These are phyloP conservation scores for Hesperophylax magnus DNA, from an alignment of 1,140 invertebrate genomes.

Conservation along the genomic window DNA sequence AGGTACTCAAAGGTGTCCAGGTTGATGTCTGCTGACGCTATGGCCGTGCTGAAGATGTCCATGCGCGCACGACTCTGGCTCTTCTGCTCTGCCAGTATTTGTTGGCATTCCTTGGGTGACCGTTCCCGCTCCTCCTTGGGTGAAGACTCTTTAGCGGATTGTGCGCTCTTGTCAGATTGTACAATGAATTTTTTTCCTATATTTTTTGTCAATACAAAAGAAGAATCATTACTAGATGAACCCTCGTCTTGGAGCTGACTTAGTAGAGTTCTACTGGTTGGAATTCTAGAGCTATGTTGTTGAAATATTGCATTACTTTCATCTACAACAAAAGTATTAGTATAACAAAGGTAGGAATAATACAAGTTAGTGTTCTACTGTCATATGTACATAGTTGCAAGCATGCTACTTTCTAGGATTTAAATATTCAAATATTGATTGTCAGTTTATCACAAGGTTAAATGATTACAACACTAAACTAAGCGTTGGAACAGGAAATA, in stretches of 20 bases:
- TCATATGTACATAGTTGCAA: constrained; percentile 6
- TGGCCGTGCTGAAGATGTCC: constrained; percentile 69
- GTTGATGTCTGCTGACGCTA: constrained; percentile 68
- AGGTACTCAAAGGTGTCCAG: constrained; percentile 70
- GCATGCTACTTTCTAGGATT: constrained; percentile 2
- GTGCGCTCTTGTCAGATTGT: constrained; percentile 39
- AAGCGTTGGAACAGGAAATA: constrained; percentile 2
- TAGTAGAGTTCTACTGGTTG: constrained; percentile 65
- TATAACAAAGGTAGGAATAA: constrained; percentile 12
- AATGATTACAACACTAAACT: constrained; percentile 8
- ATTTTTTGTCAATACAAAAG: constrained; percentile 61
- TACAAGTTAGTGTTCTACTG: constrained; percentile 16
- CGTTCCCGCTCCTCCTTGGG: neutral
- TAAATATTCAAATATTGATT: neutral
- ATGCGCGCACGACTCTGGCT: constrained; percentile 61
- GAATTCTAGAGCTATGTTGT: constrained; percentile 61
- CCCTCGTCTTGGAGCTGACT: constrained; percentile 69
- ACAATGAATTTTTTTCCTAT: constrained; percentile 50
- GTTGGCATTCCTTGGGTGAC: constrained; percentile 51
- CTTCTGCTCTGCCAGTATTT: constrained; percentile 59
- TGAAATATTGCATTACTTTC: constrained; percentile 64
- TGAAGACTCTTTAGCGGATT: constrained; percentile 30
- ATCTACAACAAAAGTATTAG: constrained; percentile 61
- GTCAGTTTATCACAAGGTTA: neutral
- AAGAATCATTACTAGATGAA: constrained; percentile 69